Base-by-base conservation (phyloP, 2,888 invertebrate species). In the Autographa gamma region DNA sequence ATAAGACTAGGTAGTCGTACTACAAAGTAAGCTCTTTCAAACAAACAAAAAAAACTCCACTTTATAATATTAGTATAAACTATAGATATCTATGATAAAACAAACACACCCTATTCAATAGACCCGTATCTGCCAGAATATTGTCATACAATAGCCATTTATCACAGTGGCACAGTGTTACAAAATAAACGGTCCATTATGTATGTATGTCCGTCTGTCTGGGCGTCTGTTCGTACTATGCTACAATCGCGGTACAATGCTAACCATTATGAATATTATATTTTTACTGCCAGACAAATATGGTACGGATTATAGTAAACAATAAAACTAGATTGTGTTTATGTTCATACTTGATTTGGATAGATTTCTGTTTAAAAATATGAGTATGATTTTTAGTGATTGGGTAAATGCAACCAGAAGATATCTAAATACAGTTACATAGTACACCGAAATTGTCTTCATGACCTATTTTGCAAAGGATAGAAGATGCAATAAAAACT, bases 181-280 rank as follows among this genome's bases (percentile, higher is more conserved):
- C 56, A 71, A 69, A 64, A 52, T 70, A 82, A 79, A 80, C 60
- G 64, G 58, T 63, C 61, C 60, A 76, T 72, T 70, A 73, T 69
- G 58, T 69, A 32, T 13, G 32, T 9, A 59, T 13, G 13, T 32
- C 56, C n/a, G 32, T 58, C 56, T 18, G 32, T 58, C 16, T 43
- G 16, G 18, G 16, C 14, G 59, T 64, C 9, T 48, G 0, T 16
- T 16, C 74, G 8, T 4, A 19, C 67, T 41, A 61, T 78, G 73
- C 75, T 69, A 80, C 69, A 80, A 64, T 68, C 73, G 68, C 62
- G 64, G 66, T 66, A 80, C 76, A 81, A 81, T 69, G 60, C 54
- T 32, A 34, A 67, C 18, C 25, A 64, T 32, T 70, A 4, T 54
- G 56, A 41, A 41, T 69, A 62, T 43, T 64, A 66, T 76, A 76